These are phyloP conservation scores for Ypsolopha sequella DNA, from an alignment of 2,888 invertebrate genomes.

Conservation along the genomic window DNA sequence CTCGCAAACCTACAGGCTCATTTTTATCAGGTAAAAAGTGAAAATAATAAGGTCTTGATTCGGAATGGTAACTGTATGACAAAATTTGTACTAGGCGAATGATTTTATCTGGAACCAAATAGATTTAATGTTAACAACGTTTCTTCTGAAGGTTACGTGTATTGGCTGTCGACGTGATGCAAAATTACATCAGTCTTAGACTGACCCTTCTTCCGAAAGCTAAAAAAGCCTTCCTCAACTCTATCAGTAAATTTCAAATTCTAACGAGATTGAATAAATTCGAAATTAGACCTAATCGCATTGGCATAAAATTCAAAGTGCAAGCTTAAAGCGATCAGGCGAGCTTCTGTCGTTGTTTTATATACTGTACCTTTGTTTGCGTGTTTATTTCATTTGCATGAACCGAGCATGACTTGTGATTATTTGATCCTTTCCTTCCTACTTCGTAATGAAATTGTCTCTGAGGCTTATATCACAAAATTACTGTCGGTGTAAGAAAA, in stretches of 20 bases:
- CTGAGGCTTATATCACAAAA: slow-evolving; percentile 27
- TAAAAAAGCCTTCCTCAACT: background rate
- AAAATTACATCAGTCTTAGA: slow-evolving; percentile 5
- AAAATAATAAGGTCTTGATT: slow-evolving; percentile 51
- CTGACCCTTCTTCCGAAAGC: background rate
- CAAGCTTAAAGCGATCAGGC: slow-evolving; percentile 52
- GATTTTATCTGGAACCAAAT: slow-evolving; percentile 38
- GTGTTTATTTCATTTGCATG: slow-evolving; percentile 68
- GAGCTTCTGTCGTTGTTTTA: slow-evolving; percentile 61
- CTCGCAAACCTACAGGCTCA: slow-evolving; percentile 84
- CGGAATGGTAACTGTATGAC: slow-evolving; percentile 67
- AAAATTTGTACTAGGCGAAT: slow-evolving; percentile 60
- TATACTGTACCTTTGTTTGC: slow-evolving; percentile 57
- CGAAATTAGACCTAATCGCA: slow-evolving; percentile 43
- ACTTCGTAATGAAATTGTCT: slow-evolving; percentile 36
- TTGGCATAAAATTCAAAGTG: slow-evolving; percentile 45
- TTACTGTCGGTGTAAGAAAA: slow-evolving; percentile 1
- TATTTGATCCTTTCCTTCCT: slow-evolving; percentile 31
- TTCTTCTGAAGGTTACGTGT: slow-evolving; percentile 31
- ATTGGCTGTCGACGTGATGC: slow-evolving; percentile 47
- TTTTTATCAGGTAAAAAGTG: slow-evolving; percentile 87
- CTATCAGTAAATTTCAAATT: background rate
- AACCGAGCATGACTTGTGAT: slow-evolving; percentile 57
- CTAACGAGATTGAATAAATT: slow-evolving; percentile 4
- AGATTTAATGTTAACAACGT: slow-evolving; percentile 56